Conservation (phyloP, 2,888 invertebrate genomes). For the Pyrocoelia pectoralis region DNA sequence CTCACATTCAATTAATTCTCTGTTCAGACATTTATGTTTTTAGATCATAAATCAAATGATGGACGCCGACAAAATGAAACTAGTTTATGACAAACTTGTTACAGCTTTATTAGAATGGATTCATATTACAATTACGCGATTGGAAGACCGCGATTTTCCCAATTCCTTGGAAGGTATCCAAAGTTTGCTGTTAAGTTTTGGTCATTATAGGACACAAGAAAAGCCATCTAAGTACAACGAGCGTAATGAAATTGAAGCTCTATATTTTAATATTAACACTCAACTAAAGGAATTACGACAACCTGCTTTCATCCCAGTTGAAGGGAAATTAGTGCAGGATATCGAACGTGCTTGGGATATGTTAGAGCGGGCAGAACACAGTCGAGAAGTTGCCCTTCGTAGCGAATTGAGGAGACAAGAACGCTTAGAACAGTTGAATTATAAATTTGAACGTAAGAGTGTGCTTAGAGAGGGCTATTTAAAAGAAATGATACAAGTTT, state of each 20-base stretch:
- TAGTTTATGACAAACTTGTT: constrained; percentile 86
- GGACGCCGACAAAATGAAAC: constrained; percentile 92
- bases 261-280: constrained; percentile 96
- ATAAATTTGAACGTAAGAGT: constrained; percentile 95
- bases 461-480: constrained; percentile 94
- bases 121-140: constrained; percentile 78
- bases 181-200: constrained; percentile 86
- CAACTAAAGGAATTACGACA: constrained; percentile 93
- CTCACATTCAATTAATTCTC: constrained; percentile 28
- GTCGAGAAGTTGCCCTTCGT: constrained; percentile 89
- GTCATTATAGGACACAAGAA: constrained; percentile 94
- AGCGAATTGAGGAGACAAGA: constrained; percentile 93
- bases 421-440: constrained; percentile 91
- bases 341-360: constrained; percentile 94
- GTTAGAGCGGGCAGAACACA: constrained; percentile 93
- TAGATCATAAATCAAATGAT: constrained; percentile 97
- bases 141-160: constrained; percentile 89
- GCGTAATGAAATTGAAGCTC: constrained; percentile 94
- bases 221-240: constrained; percentile 99
- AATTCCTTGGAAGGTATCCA: constrained; percentile 96
- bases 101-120: constrained; percentile 94
- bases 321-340: constrained; percentile 93
- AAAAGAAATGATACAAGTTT: constrained; percentile 96
- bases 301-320: constrained; percentile 83
- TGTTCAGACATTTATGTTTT: constrained; percentile 33